A percentile compares a stretch with the other conserved stretches of the same genome.
Conservation (phyloP, 2,113 vertebrate species). For the Symphodus melops region DNA sequence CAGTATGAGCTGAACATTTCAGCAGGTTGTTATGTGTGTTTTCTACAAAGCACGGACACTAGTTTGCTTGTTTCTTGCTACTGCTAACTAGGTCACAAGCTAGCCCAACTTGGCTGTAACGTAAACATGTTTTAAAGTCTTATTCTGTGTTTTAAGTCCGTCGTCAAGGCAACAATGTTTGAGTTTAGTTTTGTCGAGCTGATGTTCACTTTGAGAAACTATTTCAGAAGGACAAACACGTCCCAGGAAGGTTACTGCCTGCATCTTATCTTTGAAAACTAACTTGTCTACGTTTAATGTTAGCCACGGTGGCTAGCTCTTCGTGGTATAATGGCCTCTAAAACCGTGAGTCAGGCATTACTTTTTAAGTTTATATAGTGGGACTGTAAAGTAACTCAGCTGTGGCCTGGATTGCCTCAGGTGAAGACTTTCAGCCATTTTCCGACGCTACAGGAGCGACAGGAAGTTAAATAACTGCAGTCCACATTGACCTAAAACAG, state of each 20-base stretch:
- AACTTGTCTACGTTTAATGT: neutral
- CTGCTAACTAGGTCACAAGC: conserved; percentile 70
- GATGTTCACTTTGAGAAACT: neutral
- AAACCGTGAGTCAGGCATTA: conserved; percentile 2
- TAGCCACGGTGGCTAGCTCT: conserved; percentile 21
- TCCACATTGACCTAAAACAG: neutral
- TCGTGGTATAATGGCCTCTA: conserved; percentile 18
- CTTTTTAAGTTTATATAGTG: neutral
- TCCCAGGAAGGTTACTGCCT: neutral
- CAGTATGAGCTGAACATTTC: conserved; percentile 12
- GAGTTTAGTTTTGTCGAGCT: neutral
- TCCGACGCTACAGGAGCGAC: conserved; percentile 35
- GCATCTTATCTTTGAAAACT: conserved; percentile 3
- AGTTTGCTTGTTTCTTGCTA: conserved; percentile 6
- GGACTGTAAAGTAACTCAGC: neutral
- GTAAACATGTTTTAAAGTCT: neutral
- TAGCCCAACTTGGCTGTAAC: conserved; percentile 55
- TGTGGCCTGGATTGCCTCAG: conserved; percentile 14
- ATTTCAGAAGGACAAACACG: neutral
- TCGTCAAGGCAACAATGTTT: neutral
- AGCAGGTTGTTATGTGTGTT: conserved; percentile 21
- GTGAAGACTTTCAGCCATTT: conserved; percentile 44
- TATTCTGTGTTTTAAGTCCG: neutral
- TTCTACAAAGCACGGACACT: conserved; percentile 10
- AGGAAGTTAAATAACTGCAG: conserved; percentile 43